Percentiles rank a stretch among this genome's conserved stretches.
phyloP scores from a whole-genome alignment of 1,140 invertebrate genomes.

The Platorchestia sp. region DNA sequence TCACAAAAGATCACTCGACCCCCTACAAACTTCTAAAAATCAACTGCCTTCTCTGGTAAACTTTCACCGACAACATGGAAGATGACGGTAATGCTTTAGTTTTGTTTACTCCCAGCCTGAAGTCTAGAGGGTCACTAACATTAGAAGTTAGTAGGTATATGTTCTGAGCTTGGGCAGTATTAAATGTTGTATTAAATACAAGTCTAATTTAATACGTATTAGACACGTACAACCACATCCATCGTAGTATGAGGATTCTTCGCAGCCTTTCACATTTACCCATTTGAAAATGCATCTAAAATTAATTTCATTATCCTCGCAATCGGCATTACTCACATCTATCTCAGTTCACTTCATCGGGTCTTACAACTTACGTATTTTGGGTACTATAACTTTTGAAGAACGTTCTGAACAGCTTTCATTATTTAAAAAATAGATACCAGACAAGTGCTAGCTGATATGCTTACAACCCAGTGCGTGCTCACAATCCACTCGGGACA shows the following conservation, averaged over 20 bases:
- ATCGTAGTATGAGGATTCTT: not conserved
- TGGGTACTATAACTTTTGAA: too few species aligned
- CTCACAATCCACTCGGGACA: too few species aligned
- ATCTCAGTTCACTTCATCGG: too few species aligned
- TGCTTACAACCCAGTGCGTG: too few species aligned
- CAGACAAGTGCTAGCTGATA: too few species aligned
- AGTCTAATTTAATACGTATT: not conserved
- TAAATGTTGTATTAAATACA: not conserved
- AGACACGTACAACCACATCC: not conserved
- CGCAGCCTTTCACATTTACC: not conserved
- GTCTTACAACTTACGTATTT: too few species aligned
- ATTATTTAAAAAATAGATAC: too few species aligned
- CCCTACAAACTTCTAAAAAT: conserved; percentile 14
- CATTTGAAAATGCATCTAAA: not conserved
- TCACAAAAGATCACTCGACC: conserved; percentile 39
- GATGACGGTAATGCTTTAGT: not conserved
- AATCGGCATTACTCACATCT: too few species aligned
- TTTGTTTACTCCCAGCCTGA: not conserved
- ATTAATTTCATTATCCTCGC: not conserved
- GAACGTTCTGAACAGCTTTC: too few species aligned
- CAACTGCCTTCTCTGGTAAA: not conserved
- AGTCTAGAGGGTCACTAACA: not conserved
- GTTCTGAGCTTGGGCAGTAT: not conserved
- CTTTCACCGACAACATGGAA: not conserved
- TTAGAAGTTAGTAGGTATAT: not conserved